These are phyloP conservation scores for Manacus vitellinus DNA, from an alignment of 2,113 vertebrate genomes.

Conservation along the genomic window DNA sequence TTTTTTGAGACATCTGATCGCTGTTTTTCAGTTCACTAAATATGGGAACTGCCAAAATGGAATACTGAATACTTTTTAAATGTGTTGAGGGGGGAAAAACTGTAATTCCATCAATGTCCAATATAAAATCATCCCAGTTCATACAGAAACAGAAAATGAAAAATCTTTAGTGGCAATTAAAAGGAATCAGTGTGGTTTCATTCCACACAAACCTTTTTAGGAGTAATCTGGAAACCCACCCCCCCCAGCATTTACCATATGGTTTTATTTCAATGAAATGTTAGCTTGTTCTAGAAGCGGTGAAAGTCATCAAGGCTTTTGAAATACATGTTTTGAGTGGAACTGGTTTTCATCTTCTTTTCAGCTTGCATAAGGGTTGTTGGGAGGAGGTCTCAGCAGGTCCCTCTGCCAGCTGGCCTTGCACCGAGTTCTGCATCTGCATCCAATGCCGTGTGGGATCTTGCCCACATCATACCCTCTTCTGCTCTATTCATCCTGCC, in stretches of 20 bases:
- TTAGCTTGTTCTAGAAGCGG: neutral
- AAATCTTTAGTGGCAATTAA: neutral
- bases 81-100: neutral
- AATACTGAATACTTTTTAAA: neutral
- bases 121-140: neutral
- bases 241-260: neutral
- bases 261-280: neutral
- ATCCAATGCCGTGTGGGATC: neutral
- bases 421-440: neutral
- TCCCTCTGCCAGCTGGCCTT: neutral
- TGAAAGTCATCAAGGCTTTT: slow-evolving; percentile 2
- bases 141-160: neutral
- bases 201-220: neutral
- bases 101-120: neutral
- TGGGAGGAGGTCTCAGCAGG: neutral
- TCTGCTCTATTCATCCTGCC: neutral
- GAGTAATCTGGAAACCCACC: neutral
- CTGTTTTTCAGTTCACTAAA: neutral
- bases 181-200: neutral
- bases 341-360: neutral
- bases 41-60: neutral
- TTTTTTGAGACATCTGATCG: neutral
- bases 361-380: neutral
- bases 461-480: neutral
- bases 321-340: neutral